Conservation (phyloP, 2,113 vertebrate genomes). For the Coryphaenoides rupestris region DNA sequence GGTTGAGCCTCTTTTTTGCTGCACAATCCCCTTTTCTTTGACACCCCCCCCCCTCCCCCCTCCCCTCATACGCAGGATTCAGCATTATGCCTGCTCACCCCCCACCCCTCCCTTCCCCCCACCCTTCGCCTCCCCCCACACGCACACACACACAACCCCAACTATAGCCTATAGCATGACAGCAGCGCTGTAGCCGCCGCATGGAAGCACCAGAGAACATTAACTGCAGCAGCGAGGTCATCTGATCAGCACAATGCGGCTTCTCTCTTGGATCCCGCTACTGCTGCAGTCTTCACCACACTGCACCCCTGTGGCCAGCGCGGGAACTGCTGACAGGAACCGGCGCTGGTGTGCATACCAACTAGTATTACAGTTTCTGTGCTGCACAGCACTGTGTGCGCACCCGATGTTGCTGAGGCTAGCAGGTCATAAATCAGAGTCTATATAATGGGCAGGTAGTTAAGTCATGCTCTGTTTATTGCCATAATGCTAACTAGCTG, state of each 20-base stretch:
- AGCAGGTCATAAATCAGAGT: slow-evolving; percentile 20
- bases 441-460: slow-evolving; percentile 18
- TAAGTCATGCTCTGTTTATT: slow-evolving; percentile 30
- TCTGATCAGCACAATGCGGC: slow-evolving; percentile 68
- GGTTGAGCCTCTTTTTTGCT: too few species aligned
- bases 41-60: background rate
- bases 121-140: background rate
- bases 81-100: background rate
- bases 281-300: slow-evolving; percentile 55
- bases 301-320: slow-evolving; percentile 44
- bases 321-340: slow-evolving; percentile 33
- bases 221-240: slow-evolving; percentile 75
- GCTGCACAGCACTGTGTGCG: background rate
- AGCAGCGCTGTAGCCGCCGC: slow-evolving; percentile 60
- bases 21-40: too few species aligned
- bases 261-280: slow-evolving; percentile 33
- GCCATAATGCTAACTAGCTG: slow-evolving; percentile 30
- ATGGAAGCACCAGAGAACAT: slow-evolving; percentile 67
- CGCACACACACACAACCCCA: slow-evolving; percentile 18
- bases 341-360: slow-evolving; percentile 5
- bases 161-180: slow-evolving; percentile 46
- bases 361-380: slow-evolving; percentile 17
- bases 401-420: slow-evolving; percentile 25
- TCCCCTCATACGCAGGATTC: background rate
- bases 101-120: background rate